Evolutionary conservation across 2,888 invertebrate species (phyloP), one percentile per base, ranked within the genome.

Genomic region (Cryptocephalus moraei): DNA sequence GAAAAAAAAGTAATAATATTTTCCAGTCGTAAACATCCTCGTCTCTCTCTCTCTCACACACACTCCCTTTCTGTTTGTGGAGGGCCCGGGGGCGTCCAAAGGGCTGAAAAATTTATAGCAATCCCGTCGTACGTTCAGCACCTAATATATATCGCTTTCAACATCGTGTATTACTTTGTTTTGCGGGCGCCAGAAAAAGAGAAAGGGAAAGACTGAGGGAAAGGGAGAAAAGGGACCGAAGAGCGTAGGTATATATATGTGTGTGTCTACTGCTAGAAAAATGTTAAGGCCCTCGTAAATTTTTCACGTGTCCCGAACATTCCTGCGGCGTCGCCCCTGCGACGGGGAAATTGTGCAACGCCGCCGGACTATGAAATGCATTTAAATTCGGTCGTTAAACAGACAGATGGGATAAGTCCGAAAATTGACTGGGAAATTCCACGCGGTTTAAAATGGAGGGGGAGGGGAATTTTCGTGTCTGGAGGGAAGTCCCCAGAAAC

Each of bases 121-220:
- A 55, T 56, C 54, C 54, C 53, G 43, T 54, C 54, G 49, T 53
- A 55, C 57, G 57, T 58, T 58, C 56, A 51, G 46, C 56, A 55
- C 53, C 56, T 56, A 60, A 63, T 61, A 61, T 61, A 22, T 22
- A 62, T 59, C 46, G 57, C 52, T 55, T 56, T 50, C 61, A 62
- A 61, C 59, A 62, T 64, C 64, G 62, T 63, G 61, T 62, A 64
- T 63, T 64, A 63, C 62, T 63, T 64, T 62, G 62, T 62, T 61
- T 63, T 62, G 61, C 56, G 60, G 57, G 22, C 40, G 39, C 22
- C 22, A 22, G 22, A 22, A 22, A 22, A 22, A 22, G 22, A 22
- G 22, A 22, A 6, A 22, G 6, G 22, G 22, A 22, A 22, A 22
- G 22, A 22, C n/a, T n/a, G 22, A 22, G 22, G 22, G 22, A 22